Conservation (phyloP, 1,140 invertebrate genomes). For the Nasonia longicornis region DNA sequence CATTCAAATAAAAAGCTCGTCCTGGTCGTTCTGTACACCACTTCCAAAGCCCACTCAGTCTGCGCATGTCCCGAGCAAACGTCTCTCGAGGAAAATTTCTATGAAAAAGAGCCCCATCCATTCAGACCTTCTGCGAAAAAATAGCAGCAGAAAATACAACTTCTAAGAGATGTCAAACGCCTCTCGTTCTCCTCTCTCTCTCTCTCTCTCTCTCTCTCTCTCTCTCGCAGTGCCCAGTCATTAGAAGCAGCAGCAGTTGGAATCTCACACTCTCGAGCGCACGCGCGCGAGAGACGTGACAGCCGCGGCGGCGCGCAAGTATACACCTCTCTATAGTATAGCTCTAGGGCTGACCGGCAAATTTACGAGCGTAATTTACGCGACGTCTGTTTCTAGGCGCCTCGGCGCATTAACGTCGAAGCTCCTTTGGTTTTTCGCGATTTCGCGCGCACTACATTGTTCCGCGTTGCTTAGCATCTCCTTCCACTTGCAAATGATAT, state of each 20-base stretch:
- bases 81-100: too few species aligned
- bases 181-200: not conserved
- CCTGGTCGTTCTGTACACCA: too few species aligned
- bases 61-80: too few species aligned
- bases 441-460: slow-evolving; percentile 30
- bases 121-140: too few species aligned
- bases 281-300: not conserved
- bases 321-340: not conserved
- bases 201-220: too few species aligned
- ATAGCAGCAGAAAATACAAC: not conserved
- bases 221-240: not conserved
- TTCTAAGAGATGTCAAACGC: not conserved
- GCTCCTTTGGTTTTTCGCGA: slow-evolving; percentile 23
- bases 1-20: not conserved
- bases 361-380: slow-evolving; percentile 52
- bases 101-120: not conserved
- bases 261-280: not conserved
- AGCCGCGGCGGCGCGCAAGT: not conserved
- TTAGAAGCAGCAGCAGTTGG: not conserved
- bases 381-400: slow-evolving; percentile 39
- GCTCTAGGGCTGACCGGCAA: slow-evolving; percentile 16
- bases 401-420: slow-evolving; percentile 31
- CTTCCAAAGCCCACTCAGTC: too few species aligned
- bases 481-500: slow-evolving; percentile 42
- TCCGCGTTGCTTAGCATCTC: slow-evolving; percentile 25